Evolutionary conservation across 2,888 invertebrate genomes (phyloP).

Genomic region (Sclerodermus sp.): DNA sequence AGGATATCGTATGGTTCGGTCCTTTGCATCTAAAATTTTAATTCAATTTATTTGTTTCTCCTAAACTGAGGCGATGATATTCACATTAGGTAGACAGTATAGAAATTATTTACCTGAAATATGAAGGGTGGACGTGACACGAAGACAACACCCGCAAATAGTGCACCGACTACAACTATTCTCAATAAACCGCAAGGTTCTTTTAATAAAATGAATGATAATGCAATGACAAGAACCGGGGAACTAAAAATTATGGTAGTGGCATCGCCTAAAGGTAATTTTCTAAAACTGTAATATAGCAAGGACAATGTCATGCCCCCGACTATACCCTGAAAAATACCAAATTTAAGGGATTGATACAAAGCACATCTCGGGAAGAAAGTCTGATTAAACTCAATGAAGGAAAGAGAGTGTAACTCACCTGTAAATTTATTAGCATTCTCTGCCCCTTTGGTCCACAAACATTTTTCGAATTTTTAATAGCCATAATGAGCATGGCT

Average conservation of each 20-base stretch:
- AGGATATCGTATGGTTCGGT: constrained; percentile 50
- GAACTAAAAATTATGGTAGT: constrained; percentile 60
- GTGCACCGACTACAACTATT: constrained; percentile 53
- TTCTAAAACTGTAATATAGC: constrained; percentile 58
- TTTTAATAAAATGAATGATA: constrained; percentile 56
- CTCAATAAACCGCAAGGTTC: constrained; percentile 59
- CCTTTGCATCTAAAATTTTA: constrained; percentile 31
- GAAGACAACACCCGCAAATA: constrained; percentile 56
- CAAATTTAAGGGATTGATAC: background rate
- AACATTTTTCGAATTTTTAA: constrained; percentile 43
- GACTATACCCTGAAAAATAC: constrained; percentile 52
- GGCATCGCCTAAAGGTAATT: constrained; percentile 60
- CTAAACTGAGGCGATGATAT: background rate
- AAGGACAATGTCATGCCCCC: constrained; percentile 57
- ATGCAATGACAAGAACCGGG: constrained; percentile 58
- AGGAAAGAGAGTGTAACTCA: too few species aligned
- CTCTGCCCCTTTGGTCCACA: constrained; percentile 54
- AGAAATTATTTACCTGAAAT: constrained; percentile 45
- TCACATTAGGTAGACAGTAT: background rate
- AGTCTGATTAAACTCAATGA: too few species aligned
- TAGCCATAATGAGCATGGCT: constrained; percentile 50
- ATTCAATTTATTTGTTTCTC: background rate
- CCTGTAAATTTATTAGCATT: constrained; percentile 53
- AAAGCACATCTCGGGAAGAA: background rate
- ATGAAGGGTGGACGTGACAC: constrained; percentile 59